These are phyloP conservation scores for Aptenodytes patagonicus DNA, from an alignment of 2,113 vertebrate species.

Conservation along the genomic window DNA sequence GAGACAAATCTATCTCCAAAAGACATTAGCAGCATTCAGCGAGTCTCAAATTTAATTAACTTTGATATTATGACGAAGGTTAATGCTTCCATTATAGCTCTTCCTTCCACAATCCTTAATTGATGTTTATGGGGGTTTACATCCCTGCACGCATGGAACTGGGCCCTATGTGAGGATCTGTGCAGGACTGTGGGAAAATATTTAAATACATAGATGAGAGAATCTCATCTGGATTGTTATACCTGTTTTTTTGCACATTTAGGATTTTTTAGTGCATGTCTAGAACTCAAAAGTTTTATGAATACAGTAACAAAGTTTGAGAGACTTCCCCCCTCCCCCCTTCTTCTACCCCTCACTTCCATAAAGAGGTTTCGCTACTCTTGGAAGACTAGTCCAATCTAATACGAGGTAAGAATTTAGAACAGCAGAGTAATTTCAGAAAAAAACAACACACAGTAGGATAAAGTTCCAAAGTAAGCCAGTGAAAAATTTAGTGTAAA, in stretches of 20 bases:
- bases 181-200: neutral
- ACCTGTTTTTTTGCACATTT: neutral
- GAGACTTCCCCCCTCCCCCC: rapidly evolving
- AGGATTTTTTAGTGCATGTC: neutral
- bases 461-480: neutral
- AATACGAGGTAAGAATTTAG: neutral
- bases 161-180: neutral
- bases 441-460: neutral
- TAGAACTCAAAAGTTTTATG: neutral
- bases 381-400: neutral
- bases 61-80: neutral
- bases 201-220: neutral
- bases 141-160: rapidly evolving
- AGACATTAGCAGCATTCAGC: neutral
- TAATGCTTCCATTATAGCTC: neutral
- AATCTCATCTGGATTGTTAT: neutral
- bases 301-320: neutral
- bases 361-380: neutral
- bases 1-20: neutral
- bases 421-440: neutral
- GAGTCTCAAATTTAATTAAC: neutral
- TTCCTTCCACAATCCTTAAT: neutral
- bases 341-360: neutral
- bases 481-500: neutral
- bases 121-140: neutral